These are phyloP conservation scores for Eupsilia transversa DNA, from an alignment of 2,888 invertebrate species.

Conservation along the genomic window DNA sequence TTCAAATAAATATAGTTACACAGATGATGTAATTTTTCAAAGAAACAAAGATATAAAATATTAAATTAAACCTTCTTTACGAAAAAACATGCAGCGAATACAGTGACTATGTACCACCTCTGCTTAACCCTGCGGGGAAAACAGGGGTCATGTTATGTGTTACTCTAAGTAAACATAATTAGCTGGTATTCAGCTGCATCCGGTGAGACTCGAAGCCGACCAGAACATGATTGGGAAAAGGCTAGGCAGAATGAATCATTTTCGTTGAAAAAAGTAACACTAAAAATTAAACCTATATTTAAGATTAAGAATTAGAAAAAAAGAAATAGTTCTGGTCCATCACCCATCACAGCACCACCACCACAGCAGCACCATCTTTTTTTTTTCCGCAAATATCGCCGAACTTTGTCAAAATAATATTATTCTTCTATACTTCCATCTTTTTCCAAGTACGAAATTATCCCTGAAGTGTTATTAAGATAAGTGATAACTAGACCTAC, in stretches of 20 bases:
- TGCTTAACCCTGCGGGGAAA: no score
- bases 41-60: background rate
- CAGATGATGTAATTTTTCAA: background rate
- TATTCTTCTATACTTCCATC: background rate
- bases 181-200: no score
- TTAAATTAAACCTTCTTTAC: no score
- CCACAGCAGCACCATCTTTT: background rate
- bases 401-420: conserved; percentile 5
- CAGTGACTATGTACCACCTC: background rate
- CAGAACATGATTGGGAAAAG: no score
- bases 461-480: conserved; percentile 28
- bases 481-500: conserved; percentile 26
- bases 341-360: no score
- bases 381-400: background rate
- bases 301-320: background rate
- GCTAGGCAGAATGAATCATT: no score
- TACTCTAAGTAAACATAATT: background rate
- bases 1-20: background rate
- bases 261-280: background rate
- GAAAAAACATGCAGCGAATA: no score
- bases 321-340: background rate
- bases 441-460: conserved; percentile 19
- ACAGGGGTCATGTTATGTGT: background rate
- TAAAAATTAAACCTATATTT: background rate
- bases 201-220: no score